phyloP scores from a whole-genome alignment of 35 echinoderm and acorn worm species.

The Strongylocentrotus purpuratus region DNA sequence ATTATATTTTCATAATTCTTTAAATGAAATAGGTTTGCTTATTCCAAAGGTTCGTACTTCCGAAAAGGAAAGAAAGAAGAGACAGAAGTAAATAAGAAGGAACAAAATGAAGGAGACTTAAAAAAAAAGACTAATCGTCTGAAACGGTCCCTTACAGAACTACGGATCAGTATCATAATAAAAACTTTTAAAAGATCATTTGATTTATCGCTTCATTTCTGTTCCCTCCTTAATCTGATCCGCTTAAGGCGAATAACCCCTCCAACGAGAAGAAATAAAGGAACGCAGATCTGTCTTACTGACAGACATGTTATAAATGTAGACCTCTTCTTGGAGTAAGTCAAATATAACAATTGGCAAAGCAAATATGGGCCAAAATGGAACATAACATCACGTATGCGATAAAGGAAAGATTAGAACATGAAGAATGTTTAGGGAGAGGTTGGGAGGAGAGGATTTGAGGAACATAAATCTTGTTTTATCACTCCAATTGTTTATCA shows the following conservation, averaged over 20 bases:
- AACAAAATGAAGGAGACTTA: too few relatives aligned
- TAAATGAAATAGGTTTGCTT: too few relatives aligned
- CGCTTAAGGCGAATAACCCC: neutral
- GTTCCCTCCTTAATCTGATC: neutral
- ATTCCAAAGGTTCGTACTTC: too few relatives aligned
- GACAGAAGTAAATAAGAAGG: too few relatives aligned
- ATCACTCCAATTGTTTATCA: neutral
- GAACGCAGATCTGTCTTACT: neutral
- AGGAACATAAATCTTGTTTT: neutral
- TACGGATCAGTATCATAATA: neutral
- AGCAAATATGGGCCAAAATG: neutral
- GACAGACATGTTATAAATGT: neutral
- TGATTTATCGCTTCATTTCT: neutral
- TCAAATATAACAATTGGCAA: neutral
- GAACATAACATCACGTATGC: neutral
- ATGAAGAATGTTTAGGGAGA: neutral
- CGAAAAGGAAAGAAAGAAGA: too few relatives aligned
- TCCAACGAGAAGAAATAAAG: neutral
- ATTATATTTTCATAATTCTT: too few relatives aligned
- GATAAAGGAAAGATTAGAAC: neutral
- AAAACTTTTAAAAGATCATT: neutral
- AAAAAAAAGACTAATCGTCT: too few relatives aligned
- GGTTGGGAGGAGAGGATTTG: neutral
- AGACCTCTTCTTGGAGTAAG: neutral
- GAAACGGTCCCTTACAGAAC: too few relatives aligned